A percentile compares a stretch with the other conserved stretches of the same genome.
phyloP scores from a whole-genome alignment of 37 sponge, comb jelly and placozoan species.

The Spongilla lacustris region DNA sequence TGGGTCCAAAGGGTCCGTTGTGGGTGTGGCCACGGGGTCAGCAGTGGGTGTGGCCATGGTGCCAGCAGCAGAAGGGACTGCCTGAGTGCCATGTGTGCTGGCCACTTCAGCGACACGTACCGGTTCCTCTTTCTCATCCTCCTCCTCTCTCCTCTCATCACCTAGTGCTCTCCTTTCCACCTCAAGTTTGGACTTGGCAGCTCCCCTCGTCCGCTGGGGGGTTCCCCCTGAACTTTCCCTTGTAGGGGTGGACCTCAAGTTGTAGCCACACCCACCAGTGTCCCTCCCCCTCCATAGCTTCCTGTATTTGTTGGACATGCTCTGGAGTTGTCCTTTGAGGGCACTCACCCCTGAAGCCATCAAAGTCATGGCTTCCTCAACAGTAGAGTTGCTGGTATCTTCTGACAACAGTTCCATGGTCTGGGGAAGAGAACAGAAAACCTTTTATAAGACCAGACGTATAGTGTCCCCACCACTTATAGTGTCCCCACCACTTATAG shows the following conservation, averaged over 20 bases:
- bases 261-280: constrained; percentile 6
- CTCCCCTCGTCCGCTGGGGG: not conserved
- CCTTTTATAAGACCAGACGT: too few species aligned
- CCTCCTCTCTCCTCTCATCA: not conserved
- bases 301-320: constrained; percentile 36
- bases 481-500: too few species aligned
- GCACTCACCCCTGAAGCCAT: constrained; percentile 26
- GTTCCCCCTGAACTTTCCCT: not conserved
- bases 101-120: not conserved
- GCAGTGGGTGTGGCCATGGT: not conserved
- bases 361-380: constrained; percentile 9
- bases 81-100: not conserved
- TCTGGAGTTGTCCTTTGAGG: constrained; percentile 23
- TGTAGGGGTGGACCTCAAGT: not conserved
- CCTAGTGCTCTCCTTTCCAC: not conserved
- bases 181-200: not conserved
- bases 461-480: too few species aligned
- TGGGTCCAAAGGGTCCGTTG: not conserved
- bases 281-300: constrained; percentile 29
- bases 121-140: not conserved
- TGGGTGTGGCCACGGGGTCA: too few species aligned
- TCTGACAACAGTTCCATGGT: not conserved
- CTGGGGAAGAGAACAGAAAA: not conserved
- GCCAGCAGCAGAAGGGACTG: not conserved
- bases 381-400: not conserved